A percentile compares a stretch with the other conserved stretches of the same genome.
Evolutionary conservation across 2,113 vertebrate species (phyloP).

Genomic region (Passer montanus): DNA sequence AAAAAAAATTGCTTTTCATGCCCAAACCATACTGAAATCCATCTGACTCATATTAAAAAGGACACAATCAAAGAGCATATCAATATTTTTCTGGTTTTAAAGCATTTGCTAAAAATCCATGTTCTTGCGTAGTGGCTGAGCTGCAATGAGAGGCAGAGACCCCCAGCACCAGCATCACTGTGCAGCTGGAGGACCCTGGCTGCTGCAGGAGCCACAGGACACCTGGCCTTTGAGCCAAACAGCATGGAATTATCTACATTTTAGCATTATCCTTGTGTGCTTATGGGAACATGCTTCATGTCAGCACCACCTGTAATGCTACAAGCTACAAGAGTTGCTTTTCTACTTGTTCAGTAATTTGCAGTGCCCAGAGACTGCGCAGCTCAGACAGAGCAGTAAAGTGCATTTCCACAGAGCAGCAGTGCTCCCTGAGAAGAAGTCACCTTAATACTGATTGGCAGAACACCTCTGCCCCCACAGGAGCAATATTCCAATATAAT

Average conservation of each 20-base stretch:
- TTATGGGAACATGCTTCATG: fast-evolving
- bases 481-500: neutral
- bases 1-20: neutral
- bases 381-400: fast-evolving
- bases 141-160: neutral
- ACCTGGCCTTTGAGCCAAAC: neutral
- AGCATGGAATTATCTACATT: fast-evolving
- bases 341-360: neutral
- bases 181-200: neutral
- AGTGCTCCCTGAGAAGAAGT: neutral
- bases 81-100: neutral
- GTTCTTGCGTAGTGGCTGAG: neutral
- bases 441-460: neutral
- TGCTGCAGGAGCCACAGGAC: neutral
- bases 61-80: neutral
- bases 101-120: neutral
- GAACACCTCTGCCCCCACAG: neutral
- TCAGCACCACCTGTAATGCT: neutral
- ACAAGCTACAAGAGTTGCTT: neutral
- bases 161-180: neutral
- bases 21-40: neutral
- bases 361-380: neutral
- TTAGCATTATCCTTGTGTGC: neutral
- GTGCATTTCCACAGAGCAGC: neutral
- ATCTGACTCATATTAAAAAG: neutral